Evolutionary conservation across 2,797 vertebrate species (phyloP).

Genomic region (Oreonectes daqikongensis): DNA sequence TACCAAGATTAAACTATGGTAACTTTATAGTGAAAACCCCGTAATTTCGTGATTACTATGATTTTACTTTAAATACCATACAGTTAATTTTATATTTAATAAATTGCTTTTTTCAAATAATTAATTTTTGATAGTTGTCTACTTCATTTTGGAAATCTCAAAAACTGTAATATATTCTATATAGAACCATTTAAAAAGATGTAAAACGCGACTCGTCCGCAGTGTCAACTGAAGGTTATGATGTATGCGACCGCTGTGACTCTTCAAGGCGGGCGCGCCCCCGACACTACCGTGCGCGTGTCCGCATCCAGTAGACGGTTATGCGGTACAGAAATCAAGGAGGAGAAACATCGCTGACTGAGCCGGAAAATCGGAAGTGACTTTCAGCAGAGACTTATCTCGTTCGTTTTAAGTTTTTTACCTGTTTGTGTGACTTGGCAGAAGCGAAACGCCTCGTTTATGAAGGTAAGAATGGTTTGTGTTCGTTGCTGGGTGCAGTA

Average conservation of each 20-base stretch:
- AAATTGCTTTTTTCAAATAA: too few relatives aligned
- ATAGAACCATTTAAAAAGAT: too few relatives aligned
- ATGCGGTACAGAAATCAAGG: constrained; percentile 71
- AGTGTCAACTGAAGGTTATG: constrained; percentile 44
- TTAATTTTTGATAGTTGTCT: too few relatives aligned
- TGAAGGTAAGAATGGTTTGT: constrained; percentile 51
- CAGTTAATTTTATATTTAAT: too few relatives aligned
- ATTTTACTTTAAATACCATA: too few relatives aligned
- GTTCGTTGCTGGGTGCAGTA: not conserved
- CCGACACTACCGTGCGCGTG: constrained; percentile 69
- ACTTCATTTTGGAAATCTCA: too few relatives aligned
- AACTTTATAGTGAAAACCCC: too few relatives aligned
- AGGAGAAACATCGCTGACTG: constrained; percentile 72
- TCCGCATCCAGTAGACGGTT: constrained; percentile 67
- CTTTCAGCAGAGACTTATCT: constrained; percentile 36
- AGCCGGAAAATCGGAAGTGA: constrained; percentile 71
- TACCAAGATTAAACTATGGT: too few relatives aligned
- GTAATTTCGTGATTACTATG: too few relatives aligned
- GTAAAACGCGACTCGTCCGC: not conserved
- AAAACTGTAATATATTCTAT: too few relatives aligned
- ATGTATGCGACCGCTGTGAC: constrained; percentile 22
- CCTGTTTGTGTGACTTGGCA: constrained; percentile 4
- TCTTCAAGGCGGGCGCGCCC: constrained; percentile 45
- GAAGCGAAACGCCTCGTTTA: constrained; percentile 7
- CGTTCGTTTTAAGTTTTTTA: constrained; percentile 36